Conservation (phyloP, 2,888 invertebrate genomes). For the Phalera bucephala region DNA sequence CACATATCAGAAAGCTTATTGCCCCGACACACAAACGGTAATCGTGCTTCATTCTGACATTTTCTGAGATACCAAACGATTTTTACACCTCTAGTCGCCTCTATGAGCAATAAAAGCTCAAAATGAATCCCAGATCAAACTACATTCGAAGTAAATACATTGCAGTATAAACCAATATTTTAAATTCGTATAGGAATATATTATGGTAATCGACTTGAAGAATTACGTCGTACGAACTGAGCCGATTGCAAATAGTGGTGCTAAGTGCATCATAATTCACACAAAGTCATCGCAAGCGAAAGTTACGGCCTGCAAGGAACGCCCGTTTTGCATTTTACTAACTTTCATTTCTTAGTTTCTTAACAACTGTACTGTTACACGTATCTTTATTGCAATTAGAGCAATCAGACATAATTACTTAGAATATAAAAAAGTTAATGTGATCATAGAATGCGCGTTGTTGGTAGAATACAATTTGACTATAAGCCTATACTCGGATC, state of each 20-base stretch:
- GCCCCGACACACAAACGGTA: too few species aligned
- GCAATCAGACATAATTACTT: conserved; percentile 23
- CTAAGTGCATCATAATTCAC: conserved; percentile 44
- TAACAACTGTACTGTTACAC: conserved; percentile 18
- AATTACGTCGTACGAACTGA: conserved; percentile 29
- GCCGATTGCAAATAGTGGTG: conserved; percentile 34
- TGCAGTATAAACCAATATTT: too few species aligned
- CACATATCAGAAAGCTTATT: too few species aligned
- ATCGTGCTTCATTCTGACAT: too few species aligned
- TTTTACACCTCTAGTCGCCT: too few species aligned
- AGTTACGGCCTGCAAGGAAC: conserved; percentile 27
- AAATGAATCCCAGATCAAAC: too few species aligned
- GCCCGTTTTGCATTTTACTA: conserved; percentile 32
- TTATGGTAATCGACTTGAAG: conserved; percentile 34
- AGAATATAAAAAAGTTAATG: conserved; percentile 10
- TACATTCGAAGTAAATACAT: too few species aligned
- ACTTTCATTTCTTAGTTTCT: conserved; percentile 40
- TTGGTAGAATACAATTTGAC: too few species aligned
- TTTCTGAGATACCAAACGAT: too few species aligned
- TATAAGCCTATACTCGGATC: too few species aligned
- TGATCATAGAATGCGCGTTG: too few species aligned
- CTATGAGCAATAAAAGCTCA: too few species aligned
- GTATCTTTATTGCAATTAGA: conserved; percentile 22
- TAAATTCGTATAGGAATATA: conserved; percentile 16
- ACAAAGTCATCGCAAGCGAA: conserved; percentile 32